These are phyloP conservation scores for Halcyon smyrnensis DNA, from an alignment of 2,797 vertebrate species.

Conservation along the genomic window DNA sequence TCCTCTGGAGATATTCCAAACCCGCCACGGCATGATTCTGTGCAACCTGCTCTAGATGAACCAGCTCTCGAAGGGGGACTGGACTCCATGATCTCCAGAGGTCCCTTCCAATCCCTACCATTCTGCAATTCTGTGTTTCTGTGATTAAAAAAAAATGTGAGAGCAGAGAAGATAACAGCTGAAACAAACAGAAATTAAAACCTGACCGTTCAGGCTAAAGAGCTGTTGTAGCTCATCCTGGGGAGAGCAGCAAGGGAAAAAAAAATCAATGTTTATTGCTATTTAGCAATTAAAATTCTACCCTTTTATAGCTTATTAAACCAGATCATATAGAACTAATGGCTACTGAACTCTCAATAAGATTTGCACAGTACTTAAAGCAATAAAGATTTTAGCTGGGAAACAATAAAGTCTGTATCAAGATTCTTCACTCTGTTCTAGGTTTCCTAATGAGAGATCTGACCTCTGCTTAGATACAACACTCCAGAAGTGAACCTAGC, in stretches of 20 bases:
- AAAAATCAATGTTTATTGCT: slow-evolving; percentile 31
- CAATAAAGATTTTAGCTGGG: not conserved
- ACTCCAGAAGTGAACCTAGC: not conserved
- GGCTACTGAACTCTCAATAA: not conserved
- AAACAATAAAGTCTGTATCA: not conserved
- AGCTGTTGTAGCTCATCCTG: not conserved
- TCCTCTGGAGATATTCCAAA: not conserved
- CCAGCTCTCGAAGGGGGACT: not conserved
- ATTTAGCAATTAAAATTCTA: slow-evolving; percentile 50
- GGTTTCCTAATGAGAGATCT: not conserved
- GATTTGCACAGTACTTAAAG: not conserved
- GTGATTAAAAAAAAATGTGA: not conserved
- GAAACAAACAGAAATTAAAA: not conserved
- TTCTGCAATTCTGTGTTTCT: not conserved
- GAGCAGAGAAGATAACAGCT: not conserved
- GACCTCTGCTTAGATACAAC: not conserved
- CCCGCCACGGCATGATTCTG: not conserved
- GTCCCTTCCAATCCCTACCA: not conserved
- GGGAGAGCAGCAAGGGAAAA: not conserved
- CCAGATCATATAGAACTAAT: slow-evolving; percentile 15
- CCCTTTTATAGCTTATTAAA: slow-evolving; percentile 39
- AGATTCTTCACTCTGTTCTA: not conserved
- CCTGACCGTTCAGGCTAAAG: not conserved
- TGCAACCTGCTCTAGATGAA: not conserved
- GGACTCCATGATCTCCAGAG: not conserved